Evolutionary conservation across 2,888 invertebrate species (phyloP).

Genomic region (Polyommatus iphigenia): DNA sequence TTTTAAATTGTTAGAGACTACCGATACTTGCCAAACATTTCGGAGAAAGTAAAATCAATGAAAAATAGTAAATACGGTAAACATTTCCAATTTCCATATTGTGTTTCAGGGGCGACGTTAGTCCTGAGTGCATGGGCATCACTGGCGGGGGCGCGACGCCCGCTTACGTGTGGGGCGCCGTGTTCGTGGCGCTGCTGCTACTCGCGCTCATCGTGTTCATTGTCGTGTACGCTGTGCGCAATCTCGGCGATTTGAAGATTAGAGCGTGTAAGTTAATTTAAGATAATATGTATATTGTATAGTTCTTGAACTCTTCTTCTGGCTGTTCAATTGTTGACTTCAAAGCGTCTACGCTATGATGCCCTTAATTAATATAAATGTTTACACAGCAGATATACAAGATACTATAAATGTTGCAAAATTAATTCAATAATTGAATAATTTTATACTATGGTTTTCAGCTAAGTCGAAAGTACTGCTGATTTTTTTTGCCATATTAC

Average conservation of each 20-base stretch:
- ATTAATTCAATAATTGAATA: no score
- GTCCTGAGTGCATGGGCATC: constrained; percentile 50
- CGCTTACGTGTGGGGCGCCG: constrained; percentile 50
- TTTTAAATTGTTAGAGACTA: no score
- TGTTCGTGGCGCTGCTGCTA: constrained; percentile 48
- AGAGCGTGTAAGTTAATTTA: constrained; percentile 49
- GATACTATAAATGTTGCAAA: no score
- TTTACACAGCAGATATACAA: no score
- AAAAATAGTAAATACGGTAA: not conserved
- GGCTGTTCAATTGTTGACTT: no score
- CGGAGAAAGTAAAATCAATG: not conserved
- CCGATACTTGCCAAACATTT: no score
- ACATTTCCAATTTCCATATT: not conserved
- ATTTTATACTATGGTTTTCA: not conserved
- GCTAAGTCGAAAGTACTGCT: not conserved
- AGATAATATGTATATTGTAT: no score
- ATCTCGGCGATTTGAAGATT: constrained; percentile 53
- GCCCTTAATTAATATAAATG: no score
- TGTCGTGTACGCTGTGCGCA: constrained; percentile 50
- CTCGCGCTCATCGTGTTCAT: constrained; percentile 45
- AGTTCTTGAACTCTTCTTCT: not conserved
- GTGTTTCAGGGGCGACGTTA: constrained; percentile 31
- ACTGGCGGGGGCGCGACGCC: constrained; percentile 39
- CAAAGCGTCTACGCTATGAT: no score
- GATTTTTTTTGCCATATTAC: not conserved